A percentile compares a stretch with the other conserved stretches of the same genome.
phyloP scores from a whole-genome alignment of 2,888 invertebrate genomes.

The Limnephilus auricula region DNA sequence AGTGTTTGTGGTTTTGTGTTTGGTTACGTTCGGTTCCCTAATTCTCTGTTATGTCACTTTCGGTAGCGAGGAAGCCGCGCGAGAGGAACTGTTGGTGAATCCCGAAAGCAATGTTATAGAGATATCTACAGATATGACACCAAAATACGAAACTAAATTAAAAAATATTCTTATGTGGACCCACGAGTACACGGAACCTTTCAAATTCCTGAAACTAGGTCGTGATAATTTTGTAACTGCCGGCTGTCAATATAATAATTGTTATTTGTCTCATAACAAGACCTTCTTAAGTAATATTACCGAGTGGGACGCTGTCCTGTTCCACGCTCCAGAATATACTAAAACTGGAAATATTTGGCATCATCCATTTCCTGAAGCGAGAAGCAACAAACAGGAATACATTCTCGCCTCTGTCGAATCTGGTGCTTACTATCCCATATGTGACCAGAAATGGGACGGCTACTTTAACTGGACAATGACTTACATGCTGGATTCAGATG shows the following conservation, averaged over 20 bases:
- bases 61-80: neutral
- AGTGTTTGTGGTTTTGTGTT: constrained; percentile 13
- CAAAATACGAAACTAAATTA: neutral
- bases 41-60: constrained; percentile 16
- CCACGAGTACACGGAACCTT: constrained; percentile 68
- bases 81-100: neutral
- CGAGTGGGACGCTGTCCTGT: constrained; percentile 76
- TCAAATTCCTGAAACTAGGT: constrained; percentile 70
- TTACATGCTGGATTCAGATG: constrained; percentile 72
- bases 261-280: constrained; percentile 72
- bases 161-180: constrained; percentile 72
- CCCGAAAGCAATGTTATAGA: neutral
- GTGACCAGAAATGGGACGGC: constrained; percentile 69
- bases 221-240: constrained; percentile 68
- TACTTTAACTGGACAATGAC: constrained; percentile 73
- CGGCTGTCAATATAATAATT: constrained; percentile 73
- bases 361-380: constrained; percentile 68
- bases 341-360: constrained; percentile 57
- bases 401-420: constrained; percentile 74
- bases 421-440: constrained; percentile 70
- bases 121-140: neutral
- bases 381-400: constrained; percentile 74
- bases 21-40: neutral
- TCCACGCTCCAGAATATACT: constrained; percentile 73
- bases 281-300: constrained; percentile 70